Evolutionary conservation across 1,140 invertebrate genomes (phyloP), one percentile per base, ranked within the genome.

Genomic region (Anthonomus grandis): DNA sequence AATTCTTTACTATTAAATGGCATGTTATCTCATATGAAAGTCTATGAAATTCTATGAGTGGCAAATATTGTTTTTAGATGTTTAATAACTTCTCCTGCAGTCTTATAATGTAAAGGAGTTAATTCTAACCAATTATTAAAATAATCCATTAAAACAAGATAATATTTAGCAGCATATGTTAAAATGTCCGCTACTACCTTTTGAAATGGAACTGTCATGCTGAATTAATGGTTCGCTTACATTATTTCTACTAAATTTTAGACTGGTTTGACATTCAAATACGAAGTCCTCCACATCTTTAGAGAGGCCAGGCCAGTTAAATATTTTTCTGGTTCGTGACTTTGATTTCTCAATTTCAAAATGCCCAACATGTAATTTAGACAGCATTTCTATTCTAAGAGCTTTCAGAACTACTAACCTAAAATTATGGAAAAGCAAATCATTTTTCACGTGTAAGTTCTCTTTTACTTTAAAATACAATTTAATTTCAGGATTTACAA

Each of bases 21-120:
- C 9, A 60, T 65, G 59, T 72, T 67, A 54, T 77, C 75, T 6
- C 67, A 67, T 3, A 75, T 63, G 4, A 74, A 42, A 48, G 51
- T 55, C 15, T 65, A 49, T 1, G 73, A 71, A 15, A 75, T 60
- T 3, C 72, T 70, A 53, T 63, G 64, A 37, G 42, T 23, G 23
- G 65, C 12, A 66, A 72, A 72, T 21, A 59, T 23, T 4, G 41
- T 27, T 52, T 65, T 59, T 6, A 67, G 51, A 6, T 4, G 27
- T 41, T 57, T 44, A 17, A 67, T 68, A 15, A 68, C 51, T 10
- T 24, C 19, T 19, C 59, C 38, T 31, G 39, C 55, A 13, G 50
- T 46, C 23, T 46, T 46, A 25, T 8, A 57, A 15, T 39, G 3
- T 42, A 68, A 22, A 50, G 21, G 24, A 15, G 62, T 42, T 19